Conservation (phyloP, 2,113 vertebrate species). For the Todiramphus saurophagus region DNA sequence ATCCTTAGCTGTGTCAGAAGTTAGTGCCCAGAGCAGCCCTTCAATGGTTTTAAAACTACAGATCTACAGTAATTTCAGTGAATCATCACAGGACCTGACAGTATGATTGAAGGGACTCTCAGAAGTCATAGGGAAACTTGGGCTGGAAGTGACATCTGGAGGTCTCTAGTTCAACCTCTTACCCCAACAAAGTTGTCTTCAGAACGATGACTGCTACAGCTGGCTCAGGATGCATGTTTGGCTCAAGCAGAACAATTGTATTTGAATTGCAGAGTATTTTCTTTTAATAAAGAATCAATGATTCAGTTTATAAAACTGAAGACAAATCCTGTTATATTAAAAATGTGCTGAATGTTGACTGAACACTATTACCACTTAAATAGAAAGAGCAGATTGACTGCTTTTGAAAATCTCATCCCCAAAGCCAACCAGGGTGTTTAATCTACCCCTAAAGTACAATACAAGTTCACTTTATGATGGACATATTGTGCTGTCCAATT, state of each 20-base stretch:
- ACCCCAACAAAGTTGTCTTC: background rate
- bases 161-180: background rate
- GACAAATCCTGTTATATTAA: background rate
- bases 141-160: background rate
- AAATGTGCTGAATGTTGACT: background rate
- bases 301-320: background rate
- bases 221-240: background rate
- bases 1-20: background rate
- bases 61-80: background rate
- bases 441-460: background rate
- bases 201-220: background rate
- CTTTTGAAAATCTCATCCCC: background rate
- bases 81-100: background rate
- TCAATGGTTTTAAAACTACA: background rate
- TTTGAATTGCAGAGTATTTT: background rate
- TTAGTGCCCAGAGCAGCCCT: background rate
- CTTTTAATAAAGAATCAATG: background rate
- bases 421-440: background rate
- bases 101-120: background rate
- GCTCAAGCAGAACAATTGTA: background rate
- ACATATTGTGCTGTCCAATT: background rate
- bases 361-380: background rate
- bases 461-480: background rate
- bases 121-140: background rate
- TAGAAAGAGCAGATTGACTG: background rate